A percentile compares a stretch with the other conserved stretches of the same genome.
These are phyloP conservation scores for Anneissia japonica DNA, from an alignment of 35 echinoderm and acorn worm genomes.

Conservation along the genomic window DNA sequence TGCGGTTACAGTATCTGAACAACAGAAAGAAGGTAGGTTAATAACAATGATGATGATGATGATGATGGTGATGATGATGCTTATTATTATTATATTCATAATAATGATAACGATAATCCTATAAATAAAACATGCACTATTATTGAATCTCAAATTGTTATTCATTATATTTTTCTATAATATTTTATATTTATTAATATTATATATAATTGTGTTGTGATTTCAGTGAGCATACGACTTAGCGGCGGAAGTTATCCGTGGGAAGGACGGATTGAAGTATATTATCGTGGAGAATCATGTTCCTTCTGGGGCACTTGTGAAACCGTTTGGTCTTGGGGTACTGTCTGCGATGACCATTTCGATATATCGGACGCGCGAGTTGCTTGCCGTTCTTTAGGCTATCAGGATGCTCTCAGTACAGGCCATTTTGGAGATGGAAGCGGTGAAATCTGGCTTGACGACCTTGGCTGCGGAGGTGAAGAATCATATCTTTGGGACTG, in stretches of 20 bases:
- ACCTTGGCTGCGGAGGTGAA: constrained; percentile 12
- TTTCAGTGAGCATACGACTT: neutral
- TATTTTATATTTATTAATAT: too few relatives aligned
- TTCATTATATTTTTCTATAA: too few relatives aligned
- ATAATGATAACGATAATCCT: too few relatives aligned
- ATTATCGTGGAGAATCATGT: neutral
- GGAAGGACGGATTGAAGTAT: neutral
- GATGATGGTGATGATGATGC: too few relatives aligned
- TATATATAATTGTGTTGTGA: too few relatives aligned
- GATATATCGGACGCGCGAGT: neutral
- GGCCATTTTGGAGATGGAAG: constrained; percentile 16
- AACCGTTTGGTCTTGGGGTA: neutral
- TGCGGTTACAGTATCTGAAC: too few relatives aligned
- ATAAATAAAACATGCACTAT: too few relatives aligned
- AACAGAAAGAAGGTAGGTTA: too few relatives aligned
- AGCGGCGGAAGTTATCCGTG: neutral
- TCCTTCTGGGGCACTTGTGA: neutral
- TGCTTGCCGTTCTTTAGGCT: neutral
- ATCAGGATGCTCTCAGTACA: neutral
- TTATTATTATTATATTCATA: too few relatives aligned
- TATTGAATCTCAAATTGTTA: too few relatives aligned
- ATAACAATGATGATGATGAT: too few relatives aligned
- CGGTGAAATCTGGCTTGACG: constrained; percentile 24
- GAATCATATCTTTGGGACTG: neutral
- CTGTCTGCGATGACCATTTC: neutral